Evolutionary conservation across 1,140 invertebrate species (phyloP), one percentile per base, ranked within the genome.

Genomic region (Campoletis sonorensis): DNA sequence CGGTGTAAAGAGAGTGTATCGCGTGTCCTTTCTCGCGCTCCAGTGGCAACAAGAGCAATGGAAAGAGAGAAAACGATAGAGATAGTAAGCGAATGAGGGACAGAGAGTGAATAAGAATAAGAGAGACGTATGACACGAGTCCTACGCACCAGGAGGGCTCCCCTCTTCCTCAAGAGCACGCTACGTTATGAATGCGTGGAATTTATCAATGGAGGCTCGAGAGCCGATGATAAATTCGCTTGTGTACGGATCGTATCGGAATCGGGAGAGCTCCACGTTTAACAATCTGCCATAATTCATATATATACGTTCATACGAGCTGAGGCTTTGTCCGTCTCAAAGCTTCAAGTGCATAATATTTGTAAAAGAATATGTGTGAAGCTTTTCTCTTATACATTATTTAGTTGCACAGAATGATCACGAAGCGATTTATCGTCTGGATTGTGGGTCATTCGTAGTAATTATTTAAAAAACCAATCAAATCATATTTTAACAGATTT

Each of bases 171-270:
- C 21, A 11, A 23, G 5, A 15, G 21, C 27, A 58, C 61, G 45
- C 61, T 80, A 77, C 86, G 86, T 90, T 91, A 89, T 89, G 90
- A 90, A 91, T 89, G 90, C 85, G 84, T 88, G 89, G 89, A 91
- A 91, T 91, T 91, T 91, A 91, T 91, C 90, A 91, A 91, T 91
- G 90, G 90, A 91, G 86, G 85, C 85, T 86, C 51, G 51, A 54
- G 86, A 86, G 86, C 85, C 86, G 86, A 91, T 91, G 89, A 91
- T 91, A 90, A 91, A 91, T 54, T 91, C 85, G 90, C 85, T 82
- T 84, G 84, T 84, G 83, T 81, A 54, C 51, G 86, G 85, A 87
- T 86, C 85, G 87, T 91, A 90, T 91, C 89, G 85, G 84, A 75
- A 70, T 79, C 54, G 37, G 18, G 51, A 54, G 51, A 15, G 51